phyloP scores from a whole-genome alignment of 2,888 invertebrate genomes.

The Chouioia cunea region DNA sequence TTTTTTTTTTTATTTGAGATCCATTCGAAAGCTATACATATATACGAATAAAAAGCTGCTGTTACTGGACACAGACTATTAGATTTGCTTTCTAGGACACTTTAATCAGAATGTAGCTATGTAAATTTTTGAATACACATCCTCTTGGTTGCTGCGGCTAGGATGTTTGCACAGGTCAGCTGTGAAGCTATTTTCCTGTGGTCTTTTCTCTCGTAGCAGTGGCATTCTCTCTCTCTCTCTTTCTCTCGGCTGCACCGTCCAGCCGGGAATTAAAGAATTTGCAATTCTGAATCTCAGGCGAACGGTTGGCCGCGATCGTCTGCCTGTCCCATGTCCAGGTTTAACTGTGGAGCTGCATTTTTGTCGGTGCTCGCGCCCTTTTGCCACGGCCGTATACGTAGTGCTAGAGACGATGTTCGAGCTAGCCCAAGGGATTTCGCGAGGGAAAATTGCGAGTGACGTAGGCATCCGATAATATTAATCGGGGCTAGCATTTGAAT shows the following conservation, averaged over 20 bases:
- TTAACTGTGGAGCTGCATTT: no score
- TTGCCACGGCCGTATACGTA: no score
- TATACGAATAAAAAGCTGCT: constrained; percentile 11
- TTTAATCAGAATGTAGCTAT: constrained; percentile 69
- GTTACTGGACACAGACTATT: constrained; percentile 54
- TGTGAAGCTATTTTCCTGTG: constrained; percentile 65
- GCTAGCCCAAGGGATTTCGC: no score
- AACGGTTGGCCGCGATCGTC: constrained; percentile 41
- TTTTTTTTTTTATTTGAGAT: no score
- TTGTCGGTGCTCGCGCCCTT: no score
- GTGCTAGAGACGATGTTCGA: no score
- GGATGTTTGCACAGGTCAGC: constrained; percentile 68
- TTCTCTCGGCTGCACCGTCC: constrained; percentile 42
- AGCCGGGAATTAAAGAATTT: constrained; percentile 68
- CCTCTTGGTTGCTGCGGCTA: constrained; percentile 55
- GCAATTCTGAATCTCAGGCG: constrained; percentile 65
- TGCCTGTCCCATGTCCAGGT: not conserved
- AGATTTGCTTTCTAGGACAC: constrained; percentile 69
- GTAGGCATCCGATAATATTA: no score
- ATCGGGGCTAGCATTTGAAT: constrained; percentile 19
- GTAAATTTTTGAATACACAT: constrained; percentile 69
- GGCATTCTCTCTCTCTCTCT: constrained; percentile 9
- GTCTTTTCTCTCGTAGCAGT: constrained; percentile 19
- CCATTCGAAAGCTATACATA: no score
- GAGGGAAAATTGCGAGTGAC: no score